Base-by-base conservation (phyloP, 2,888 invertebrate species). In the Seira ritae region DNA sequence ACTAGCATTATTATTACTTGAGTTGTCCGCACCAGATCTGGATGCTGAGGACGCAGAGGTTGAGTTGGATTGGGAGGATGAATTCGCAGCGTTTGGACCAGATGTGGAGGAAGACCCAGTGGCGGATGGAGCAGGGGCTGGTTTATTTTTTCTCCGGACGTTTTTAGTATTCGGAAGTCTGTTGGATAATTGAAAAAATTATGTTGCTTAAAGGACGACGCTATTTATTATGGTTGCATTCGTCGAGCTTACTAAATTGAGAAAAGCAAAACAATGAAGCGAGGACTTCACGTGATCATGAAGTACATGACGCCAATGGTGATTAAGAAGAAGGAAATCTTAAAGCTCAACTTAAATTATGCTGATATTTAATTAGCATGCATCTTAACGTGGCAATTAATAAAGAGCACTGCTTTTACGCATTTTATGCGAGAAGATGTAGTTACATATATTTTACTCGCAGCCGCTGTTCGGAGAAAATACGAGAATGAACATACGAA, bases 91-190 rank as follows among this genome's bases (percentile, higher is more conserved):
- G 24, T 65, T 80, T 23, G 71, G 31, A 8, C 79, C 42, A 22
- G 76, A 66, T 1, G 68, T 19, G 42, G 76, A 37, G 8, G 50
- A n/a, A 10, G 76, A 62, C 8, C 85, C 90, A 89, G 74, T 46
- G 3, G 75, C 72, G 24, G 84, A 80, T 17, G 94, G 94, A 88
- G 94, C 93, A 89, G 94, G 94, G 42, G 94, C 94, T 80, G 94
- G 94, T 90, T 94, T 95, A 84, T 95, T 95, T 94, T 95, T 95
- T 93, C 95, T 93, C 87, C 94, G 92, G 24, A 94, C 94, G 91
- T 94, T 94, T 90, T 94, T 94, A 85, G 96, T 96, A 92, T 96
- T 96, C 72, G 96, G 96, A 90, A 96, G 92, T 92, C 96, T 96
- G 92, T 96, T 96, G 93, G 8, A 2, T 4, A 31, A 31, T 31